Conservation (phyloP, 1,140 invertebrate species). For the Acromyrmex heyeri region DNA sequence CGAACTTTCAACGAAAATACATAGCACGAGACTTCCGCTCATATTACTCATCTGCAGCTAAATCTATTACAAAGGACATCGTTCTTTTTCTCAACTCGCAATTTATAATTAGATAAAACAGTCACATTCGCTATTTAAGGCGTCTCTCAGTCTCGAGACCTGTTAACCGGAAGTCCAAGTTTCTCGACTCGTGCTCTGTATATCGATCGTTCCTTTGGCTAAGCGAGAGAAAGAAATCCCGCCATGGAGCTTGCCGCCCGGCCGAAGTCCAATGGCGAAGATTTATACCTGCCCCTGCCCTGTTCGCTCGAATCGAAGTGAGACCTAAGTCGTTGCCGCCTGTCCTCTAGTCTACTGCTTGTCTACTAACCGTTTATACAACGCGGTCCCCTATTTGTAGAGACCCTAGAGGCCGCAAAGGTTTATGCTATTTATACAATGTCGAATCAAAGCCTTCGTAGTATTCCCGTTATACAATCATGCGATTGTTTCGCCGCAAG, state of each 20-base stretch:
- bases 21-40: neutral
- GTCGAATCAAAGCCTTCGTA: constrained; percentile 46
- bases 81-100: neutral
- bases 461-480: constrained; percentile 39
- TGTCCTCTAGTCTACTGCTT: constrained; percentile 57
- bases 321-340: constrained; percentile 54
- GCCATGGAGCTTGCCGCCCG: constrained; percentile 20
- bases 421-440: constrained; percentile 63
- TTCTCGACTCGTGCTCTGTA: neutral
- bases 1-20: neutral
- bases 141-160: neutral
- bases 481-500: constrained; percentile 31
- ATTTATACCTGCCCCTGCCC: constrained; percentile 58
- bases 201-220: constrained; percentile 11
- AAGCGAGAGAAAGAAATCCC: constrained; percentile 32
- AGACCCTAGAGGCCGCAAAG: constrained; percentile 53
- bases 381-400: constrained; percentile 58
- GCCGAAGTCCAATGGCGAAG: constrained; percentile 37
- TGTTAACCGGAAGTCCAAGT: constrained; percentile 6
- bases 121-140: neutral
- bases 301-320: constrained; percentile 32
- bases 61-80: neutral
- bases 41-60: neutral
- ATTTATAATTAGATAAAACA: constrained; percentile 11
- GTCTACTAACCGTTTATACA: constrained; percentile 64